Percentiles rank a stretch among this genome's conserved stretches.
Conservation (phyloP, 2,113 vertebrate species). For the human region GRCh38 chr1:170327001-170327500, state of each 20-base stretch:
- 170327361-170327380: constrained; percentile 18
- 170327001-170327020: constrained; percentile 6
- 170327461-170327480: neutral
- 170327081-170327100: constrained; percentile 38
- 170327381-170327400: neutral
- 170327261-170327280: constrained; percentile 23
- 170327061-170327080: neutral
- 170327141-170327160: constrained; percentile 33
- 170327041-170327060: neutral
- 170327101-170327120: neutral
- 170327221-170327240: constrained; percentile 45
- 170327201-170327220: constrained; percentile 42
- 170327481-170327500: neutral
- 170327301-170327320: neutral
- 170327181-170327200: constrained; percentile 49
- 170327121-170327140: constrained; percentile 14
- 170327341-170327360: neutral
- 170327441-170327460: neutral
- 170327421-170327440: neutral
- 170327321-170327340: neutral
- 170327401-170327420: neutral
- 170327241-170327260: constrained; percentile 18
- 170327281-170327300: neutral
- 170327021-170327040: constrained; percentile 48
- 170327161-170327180: constrained; percentile 52